Evolutionary conservation across 1,140 invertebrate species (phyloP).

Genomic region (Hydropsyche tenuis): DNA sequence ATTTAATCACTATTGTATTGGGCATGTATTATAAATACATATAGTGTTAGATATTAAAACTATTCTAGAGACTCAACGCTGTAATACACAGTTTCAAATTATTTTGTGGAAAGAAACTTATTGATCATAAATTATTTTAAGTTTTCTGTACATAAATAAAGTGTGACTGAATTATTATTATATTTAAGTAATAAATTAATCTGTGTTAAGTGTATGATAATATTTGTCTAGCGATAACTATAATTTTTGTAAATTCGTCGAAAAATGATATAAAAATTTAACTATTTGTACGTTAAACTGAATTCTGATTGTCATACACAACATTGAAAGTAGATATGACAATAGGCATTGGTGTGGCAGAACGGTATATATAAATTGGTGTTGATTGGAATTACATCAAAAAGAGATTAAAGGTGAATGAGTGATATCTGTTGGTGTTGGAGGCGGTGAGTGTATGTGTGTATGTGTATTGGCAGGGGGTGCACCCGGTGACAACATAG

Average conservation of each 20-base stretch:
- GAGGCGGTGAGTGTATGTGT: constrained; percentile 48
- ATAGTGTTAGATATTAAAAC: neutral
- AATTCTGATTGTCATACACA: neutral
- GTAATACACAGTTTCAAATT: too few species aligned
- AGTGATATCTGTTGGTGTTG: constrained; percentile 29
- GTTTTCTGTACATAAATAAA: too few species aligned
- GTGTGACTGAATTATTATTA: too few species aligned
- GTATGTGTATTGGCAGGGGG: constrained; percentile 56
- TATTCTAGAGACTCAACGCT: too few species aligned
- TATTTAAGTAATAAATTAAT: too few species aligned
- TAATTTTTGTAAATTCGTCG: too few species aligned
- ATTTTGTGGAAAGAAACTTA: too few species aligned
- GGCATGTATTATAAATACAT: constrained; percentile 18
- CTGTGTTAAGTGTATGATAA: too few species aligned
- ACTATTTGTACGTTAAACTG: too few species aligned
- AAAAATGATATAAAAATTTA: too few species aligned
- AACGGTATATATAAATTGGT: neutral
- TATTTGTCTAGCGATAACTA: too few species aligned
- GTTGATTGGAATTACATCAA: neutral
- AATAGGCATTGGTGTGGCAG: constrained; percentile 44
- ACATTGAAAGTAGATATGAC: constrained; percentile 22
- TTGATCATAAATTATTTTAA: too few species aligned
- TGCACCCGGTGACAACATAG: constrained; percentile 71
- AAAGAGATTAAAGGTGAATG: constrained; percentile 1
- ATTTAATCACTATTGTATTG: neutral